Evolutionary conservation across 2,113 vertebrate genomes (phyloP).

Genomic region (Gnathonemus echidnorhynchus): DNA sequence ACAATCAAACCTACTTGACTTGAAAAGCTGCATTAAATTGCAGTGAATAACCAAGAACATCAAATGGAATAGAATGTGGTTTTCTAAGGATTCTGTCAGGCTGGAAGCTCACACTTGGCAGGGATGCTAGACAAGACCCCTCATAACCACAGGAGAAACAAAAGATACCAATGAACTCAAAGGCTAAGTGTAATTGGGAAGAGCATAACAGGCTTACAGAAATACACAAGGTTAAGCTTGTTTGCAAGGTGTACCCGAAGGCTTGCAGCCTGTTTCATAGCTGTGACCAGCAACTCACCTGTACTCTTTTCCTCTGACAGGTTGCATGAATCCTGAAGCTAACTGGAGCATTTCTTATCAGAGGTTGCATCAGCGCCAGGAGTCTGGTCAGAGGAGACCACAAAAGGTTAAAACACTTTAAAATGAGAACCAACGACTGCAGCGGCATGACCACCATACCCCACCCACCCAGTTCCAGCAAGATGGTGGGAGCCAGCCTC

Average conservation of each 20-base stretch:
- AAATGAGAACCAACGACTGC: slow-evolving; percentile 44
- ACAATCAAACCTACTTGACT: no score
- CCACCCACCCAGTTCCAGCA: slow-evolving; percentile 47
- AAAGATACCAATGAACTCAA: neutral
- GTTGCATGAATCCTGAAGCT: slow-evolving; percentile 65
- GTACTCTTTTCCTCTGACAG: slow-evolving; percentile 28
- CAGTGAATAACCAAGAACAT: neutral
- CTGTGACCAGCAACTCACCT: neutral
- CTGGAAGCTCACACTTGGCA: neutral
- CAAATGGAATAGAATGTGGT: neutral
- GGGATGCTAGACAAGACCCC: neutral
- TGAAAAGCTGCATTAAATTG: neutral
- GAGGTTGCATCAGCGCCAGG: slow-evolving; percentile 76
- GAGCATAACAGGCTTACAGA: neutral
- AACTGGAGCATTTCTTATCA: slow-evolving; percentile 81
- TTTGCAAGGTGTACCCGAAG: neutral
- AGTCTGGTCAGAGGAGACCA: slow-evolving; percentile 79
- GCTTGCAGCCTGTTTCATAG: neutral
- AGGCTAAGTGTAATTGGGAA: neutral
- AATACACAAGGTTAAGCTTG: neutral
- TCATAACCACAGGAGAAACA: neutral
- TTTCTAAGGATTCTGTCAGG: neutral
- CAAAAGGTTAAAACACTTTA: slow-evolving; percentile 40
- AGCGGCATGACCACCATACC: slow-evolving; percentile 43
- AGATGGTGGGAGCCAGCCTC: slow-evolving; percentile 45